These are phyloP conservation scores for Drosophila elegans DNA, from an alignment of 1,140 invertebrate species.

Conservation along the genomic window DNA sequence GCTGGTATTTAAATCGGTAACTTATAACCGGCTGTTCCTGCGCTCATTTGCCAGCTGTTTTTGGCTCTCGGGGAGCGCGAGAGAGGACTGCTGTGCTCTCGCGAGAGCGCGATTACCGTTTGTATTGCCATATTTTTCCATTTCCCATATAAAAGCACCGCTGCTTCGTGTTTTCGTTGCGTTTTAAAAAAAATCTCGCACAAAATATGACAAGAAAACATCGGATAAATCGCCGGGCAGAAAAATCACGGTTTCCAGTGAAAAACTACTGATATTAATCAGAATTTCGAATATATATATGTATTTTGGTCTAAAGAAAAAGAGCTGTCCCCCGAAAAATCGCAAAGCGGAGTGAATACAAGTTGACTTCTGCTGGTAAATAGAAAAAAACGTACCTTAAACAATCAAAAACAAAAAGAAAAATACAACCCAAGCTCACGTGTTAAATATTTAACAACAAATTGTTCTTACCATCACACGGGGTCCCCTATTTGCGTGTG, in stretches of 20 bases:
- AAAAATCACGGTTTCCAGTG: conserved; percentile 7
- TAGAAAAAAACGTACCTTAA: not conserved
- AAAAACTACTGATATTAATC: conserved; percentile 10
- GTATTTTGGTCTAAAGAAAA: not conserved
- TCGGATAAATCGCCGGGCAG: conserved; percentile 12
- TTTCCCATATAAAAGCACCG: conserved; percentile 14
- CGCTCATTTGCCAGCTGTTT: conserved; percentile 8
- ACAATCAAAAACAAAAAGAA: conserved; percentile 1
- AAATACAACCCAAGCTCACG: conserved; percentile 11
- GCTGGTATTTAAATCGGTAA: conserved; percentile 1
- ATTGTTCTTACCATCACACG: not conserved
- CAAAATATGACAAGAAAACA: conserved; percentile 15
- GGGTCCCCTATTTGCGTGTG: too few relatives aligned
- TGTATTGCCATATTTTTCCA: conserved; percentile 9
- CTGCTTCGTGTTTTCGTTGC: conserved; percentile 15
- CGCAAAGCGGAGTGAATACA: conserved; percentile 3
- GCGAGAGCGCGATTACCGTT: not conserved
- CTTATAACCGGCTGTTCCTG: conserved; percentile 9
- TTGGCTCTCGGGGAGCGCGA: not conserved
- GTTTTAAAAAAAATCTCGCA: conserved; percentile 9
- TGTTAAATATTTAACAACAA: conserved; percentile 10
- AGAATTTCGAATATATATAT: not conserved
- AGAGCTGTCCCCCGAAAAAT: not conserved
- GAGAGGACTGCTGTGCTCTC: not conserved
- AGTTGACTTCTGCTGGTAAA: conserved; percentile 20